Evolutionary conservation across 2,113 vertebrate genomes (phyloP).

Genomic region (Hyaena hyaena): DNA sequence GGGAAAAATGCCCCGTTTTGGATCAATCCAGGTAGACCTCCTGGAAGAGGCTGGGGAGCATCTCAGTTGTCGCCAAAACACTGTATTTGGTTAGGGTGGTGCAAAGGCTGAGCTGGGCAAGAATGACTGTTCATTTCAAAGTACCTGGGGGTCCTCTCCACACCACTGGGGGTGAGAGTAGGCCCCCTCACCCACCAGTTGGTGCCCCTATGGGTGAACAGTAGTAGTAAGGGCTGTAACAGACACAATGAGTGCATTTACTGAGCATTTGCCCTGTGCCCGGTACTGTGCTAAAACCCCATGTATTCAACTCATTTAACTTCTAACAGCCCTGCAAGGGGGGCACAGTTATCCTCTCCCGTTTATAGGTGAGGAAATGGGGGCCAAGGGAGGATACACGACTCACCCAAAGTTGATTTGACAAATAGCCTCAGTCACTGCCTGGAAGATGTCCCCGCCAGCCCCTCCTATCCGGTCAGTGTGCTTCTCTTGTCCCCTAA

Average conservation of each 20-base stretch:
- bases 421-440: neutral
- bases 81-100: neutral
- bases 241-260: neutral
- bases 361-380: neutral
- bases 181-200: too few species aligned
- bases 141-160: neutral
- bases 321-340: neutral
- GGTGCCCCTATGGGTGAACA: neutral
- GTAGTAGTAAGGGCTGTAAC: neutral
- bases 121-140: neutral
- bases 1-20: neutral
- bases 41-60: neutral
- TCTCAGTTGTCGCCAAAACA: neutral
- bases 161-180: accelerated
- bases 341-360: neutral
- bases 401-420: neutral
- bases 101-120: neutral
- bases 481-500: neutral
- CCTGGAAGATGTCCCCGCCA: neutral
- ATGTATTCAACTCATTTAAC: neutral
- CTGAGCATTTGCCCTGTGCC: neutral
- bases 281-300: neutral
- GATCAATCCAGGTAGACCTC: neutral
- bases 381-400: neutral
- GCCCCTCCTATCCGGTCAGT: neutral